Evolutionary conservation across 1,140 invertebrate species (phyloP).

Genomic region (Drosophila albomicans): DNA sequence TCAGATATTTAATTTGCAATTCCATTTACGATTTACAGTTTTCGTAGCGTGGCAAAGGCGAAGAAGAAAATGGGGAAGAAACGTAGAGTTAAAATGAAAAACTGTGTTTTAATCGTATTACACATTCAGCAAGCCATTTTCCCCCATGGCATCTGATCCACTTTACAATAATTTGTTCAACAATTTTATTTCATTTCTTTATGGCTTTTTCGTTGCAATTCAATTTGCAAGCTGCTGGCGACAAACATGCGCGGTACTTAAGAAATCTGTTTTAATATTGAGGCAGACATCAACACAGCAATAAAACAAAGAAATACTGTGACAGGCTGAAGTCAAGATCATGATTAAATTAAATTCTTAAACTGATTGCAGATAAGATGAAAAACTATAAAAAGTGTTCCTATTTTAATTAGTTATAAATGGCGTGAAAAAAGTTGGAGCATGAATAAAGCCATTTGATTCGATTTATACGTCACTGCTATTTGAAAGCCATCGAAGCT

Average conservation of each 20-base stretch:
- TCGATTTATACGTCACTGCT: slow-evolving; percentile 1
- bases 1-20: slow-evolving; percentile 11
- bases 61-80: not conserved
- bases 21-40: slow-evolving; percentile 13
- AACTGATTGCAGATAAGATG: not conserved
- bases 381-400: not conserved
- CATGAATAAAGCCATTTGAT: not conserved
- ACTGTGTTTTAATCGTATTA: slow-evolving; percentile 58
- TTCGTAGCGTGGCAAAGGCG: not conserved
- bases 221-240: not conserved
- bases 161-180: slow-evolving; percentile 11
- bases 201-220: slow-evolving; percentile 4
- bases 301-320: not conserved
- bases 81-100: not conserved
- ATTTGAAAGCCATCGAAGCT: not conserved
- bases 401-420: not conserved
- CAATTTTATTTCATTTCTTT: slow-evolving; percentile 5
- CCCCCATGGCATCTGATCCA: slow-evolving; percentile 1
- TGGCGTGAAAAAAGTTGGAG: not conserved
- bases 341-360: not conserved
- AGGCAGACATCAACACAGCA: not conserved
- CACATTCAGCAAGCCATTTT: slow-evolving; percentile 12
- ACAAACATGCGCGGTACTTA: not conserved
- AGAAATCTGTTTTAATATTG: not conserved
- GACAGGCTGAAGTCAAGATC: no score